Conservation (phyloP, 1,140 invertebrate species). For the Rhopalosiphum padi region DNA sequence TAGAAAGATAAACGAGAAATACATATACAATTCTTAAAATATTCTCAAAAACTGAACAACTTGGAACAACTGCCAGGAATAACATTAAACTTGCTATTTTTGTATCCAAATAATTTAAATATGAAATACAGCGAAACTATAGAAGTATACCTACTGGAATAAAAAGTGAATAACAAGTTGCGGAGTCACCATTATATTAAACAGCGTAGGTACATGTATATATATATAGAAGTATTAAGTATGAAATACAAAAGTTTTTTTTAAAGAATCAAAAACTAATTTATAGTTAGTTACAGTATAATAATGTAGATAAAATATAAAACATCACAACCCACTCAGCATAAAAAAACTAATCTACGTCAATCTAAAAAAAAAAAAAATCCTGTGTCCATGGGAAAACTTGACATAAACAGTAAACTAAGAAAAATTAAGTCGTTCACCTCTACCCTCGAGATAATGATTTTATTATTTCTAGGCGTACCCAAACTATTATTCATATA, state of each 20-base stretch:
- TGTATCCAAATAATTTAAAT: neutral
- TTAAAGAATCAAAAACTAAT: neutral
- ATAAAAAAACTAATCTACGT: neutral
- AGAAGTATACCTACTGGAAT: conserved; percentile 14
- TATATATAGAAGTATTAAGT: neutral
- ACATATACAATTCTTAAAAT: neutral
- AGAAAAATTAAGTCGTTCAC: neutral
- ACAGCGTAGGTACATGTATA: neutral
- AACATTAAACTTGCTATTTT: neutral
- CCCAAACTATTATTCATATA: neutral
- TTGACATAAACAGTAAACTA: neutral
- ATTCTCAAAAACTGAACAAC: neutral
- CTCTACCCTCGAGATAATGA: neutral
- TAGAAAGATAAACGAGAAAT: neutral
- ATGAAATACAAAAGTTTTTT: neutral
- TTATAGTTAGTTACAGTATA: neutral
- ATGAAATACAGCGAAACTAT: neutral
- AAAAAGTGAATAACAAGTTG: conserved; percentile 1
- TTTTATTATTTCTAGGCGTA: neutral
- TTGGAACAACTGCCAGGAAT: neutral
- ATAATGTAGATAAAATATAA: neutral
- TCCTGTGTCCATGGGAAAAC: neutral
- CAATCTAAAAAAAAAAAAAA: neutral
- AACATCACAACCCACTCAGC: neutral
- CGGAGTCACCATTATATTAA: neutral